Conservation (phyloP, 92 coral and sea anemone genomes). For the Muricea muricata region DNA sequence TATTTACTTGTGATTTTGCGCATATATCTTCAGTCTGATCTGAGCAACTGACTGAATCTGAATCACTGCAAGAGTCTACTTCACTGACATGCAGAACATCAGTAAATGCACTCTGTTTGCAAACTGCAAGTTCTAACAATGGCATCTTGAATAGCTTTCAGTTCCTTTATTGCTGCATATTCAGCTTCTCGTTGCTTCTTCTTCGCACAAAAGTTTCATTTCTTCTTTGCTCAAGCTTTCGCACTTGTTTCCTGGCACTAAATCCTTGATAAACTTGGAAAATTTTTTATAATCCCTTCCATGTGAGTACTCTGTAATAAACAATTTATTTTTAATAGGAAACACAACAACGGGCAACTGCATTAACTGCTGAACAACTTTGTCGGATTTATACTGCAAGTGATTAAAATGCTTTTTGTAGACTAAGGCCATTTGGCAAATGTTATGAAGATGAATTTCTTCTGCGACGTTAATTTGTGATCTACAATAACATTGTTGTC, state of each 20-base stretch:
- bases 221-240: conserved; percentile 33
- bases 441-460: neutral
- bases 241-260: neutral
- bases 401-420: neutral
- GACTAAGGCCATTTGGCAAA: conserved; percentile 26
- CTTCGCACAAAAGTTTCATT: conserved; percentile 34
- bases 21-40: neutral
- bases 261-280: conserved; percentile 19
- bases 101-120: conserved; percentile 35
- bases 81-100: conserved; percentile 2
- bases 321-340: conserved; percentile 27
- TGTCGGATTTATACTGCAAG: conserved; percentile 47
- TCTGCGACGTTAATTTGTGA: neutral
- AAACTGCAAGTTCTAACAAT: conserved; percentile 40
- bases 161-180: neutral
- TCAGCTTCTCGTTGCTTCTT: conserved; percentile 21
- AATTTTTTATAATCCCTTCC: conserved; percentile 23
- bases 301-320: conserved; percentile 8
- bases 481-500: neutral
- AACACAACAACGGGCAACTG: conserved; percentile 58
- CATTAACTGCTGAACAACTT: conserved; percentile 45
- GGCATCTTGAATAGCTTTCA: conserved; percentile 47
- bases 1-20: neutral
- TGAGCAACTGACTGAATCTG: neutral
- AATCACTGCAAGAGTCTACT: neutral